These are phyloP conservation scores for Caenorhabditis japonica DNA, from an alignment of 2,888 invertebrate species.

Conservation along the genomic window DNA sequence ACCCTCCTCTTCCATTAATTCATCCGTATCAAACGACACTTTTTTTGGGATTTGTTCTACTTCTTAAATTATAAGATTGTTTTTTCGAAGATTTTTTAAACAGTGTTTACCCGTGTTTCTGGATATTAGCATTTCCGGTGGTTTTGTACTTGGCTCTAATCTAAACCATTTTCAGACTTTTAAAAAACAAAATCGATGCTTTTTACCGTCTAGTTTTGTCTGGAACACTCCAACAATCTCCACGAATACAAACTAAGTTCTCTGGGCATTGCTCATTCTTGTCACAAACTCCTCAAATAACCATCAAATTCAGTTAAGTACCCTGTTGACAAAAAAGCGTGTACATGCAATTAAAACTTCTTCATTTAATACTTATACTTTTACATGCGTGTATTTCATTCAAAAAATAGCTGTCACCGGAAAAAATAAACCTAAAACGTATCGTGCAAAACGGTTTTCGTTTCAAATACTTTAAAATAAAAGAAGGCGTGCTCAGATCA, in stretches of 20 bases:
- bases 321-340: constrained; percentile 5
- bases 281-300: constrained; percentile 57
- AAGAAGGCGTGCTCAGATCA: constrained; percentile 15
- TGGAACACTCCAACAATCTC: constrained; percentile 61
- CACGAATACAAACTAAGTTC: constrained; percentile 54
- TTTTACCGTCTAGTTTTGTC: constrained; percentile 33
- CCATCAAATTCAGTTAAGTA: neutral
- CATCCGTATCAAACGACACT: constrained; percentile 36
- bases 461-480: constrained; percentile 4
- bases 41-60: constrained; percentile 6
- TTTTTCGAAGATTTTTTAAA: neutral
- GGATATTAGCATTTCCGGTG: constrained; percentile 11
- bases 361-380: constrained; percentile 4
- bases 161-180: neutral
- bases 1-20: constrained; percentile 20
- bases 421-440: constrained; percentile 11
- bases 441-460: constrained; percentile 25
- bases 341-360: too few species aligned
- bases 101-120: constrained; percentile 29
- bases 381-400: constrained; percentile 33
- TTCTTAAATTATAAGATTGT: neutral
- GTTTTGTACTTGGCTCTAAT: neutral
- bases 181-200: neutral
- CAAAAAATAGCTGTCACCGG: constrained; percentile 38
- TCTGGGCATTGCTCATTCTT: constrained; percentile 54